Evolutionary conservation across 2,888 invertebrate species (phyloP).

Genomic region (Lagria hirta): DNA sequence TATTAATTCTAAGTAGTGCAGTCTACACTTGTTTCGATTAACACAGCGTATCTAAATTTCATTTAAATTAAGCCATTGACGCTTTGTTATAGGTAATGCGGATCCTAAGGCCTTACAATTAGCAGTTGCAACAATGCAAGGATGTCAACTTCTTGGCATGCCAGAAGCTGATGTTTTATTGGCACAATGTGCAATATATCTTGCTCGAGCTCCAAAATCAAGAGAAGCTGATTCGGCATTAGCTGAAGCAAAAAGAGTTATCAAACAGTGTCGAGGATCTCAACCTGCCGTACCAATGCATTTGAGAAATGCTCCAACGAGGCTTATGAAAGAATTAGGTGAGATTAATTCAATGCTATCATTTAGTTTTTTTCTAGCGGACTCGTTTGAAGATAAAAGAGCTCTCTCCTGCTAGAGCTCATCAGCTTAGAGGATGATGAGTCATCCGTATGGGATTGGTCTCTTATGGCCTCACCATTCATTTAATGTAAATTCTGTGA

Average conservation of each 20-base stretch:
- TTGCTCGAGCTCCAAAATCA: slow-evolving; percentile 77
- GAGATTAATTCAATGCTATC: slow-evolving; percentile 28
- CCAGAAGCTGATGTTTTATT: slow-evolving; percentile 78
- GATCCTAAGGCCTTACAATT: slow-evolving; percentile 66
- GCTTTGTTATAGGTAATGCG: slow-evolving; percentile 60
- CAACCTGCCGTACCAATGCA: slow-evolving; percentile 76
- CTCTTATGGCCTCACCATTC: too few species aligned
- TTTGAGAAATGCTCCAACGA: slow-evolving; percentile 78
- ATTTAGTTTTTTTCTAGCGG: slow-evolving; percentile 5
- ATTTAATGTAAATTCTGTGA: too few species aligned
- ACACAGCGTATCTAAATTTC: too few species aligned
- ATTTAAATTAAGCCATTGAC: slow-evolving; percentile 2
- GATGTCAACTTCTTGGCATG: slow-evolving; percentile 78
- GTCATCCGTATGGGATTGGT: too few species aligned
- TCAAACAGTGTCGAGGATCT: slow-evolving; percentile 65
- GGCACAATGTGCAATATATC: slow-evolving; percentile 74
- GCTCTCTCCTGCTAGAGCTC: too few species aligned
- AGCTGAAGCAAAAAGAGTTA: slow-evolving; percentile 59
- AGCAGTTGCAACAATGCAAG: slow-evolving; percentile 75
- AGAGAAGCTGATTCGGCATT: slow-evolving; percentile 60
- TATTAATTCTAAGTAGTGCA: too few species aligned
- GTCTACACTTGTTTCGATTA: too few species aligned
- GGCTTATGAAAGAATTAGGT: slow-evolving; percentile 75
- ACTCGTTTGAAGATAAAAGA: too few species aligned
- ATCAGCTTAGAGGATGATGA: too few species aligned